A percentile compares a stretch with the other conserved stretches of the same genome.
These are phyloP conservation scores for Arge pagana DNA, from an alignment of 2,888 invertebrate genomes.

Conservation along the genomic window DNA sequence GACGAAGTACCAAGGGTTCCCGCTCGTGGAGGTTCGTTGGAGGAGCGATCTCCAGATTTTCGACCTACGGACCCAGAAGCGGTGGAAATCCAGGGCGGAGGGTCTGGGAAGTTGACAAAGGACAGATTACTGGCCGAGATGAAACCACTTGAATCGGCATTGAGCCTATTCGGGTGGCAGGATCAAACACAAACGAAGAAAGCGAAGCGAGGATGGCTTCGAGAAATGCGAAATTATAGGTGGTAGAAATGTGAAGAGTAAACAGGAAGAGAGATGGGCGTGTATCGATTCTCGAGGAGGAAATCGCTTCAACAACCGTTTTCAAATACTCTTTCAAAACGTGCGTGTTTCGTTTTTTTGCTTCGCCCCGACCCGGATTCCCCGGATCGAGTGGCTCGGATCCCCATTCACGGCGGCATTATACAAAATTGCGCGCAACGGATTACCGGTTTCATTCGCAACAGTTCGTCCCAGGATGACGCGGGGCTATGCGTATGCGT, in stretches of 20 bases:
- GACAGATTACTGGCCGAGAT: constrained; percentile 22
- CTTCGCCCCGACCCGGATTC: not conserved
- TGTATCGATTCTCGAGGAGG: constrained; percentile 51
- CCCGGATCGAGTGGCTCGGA: constrained; percentile 5
- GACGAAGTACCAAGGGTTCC: too few species aligned
- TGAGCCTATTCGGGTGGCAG: constrained; percentile 19
- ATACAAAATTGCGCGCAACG: constrained; percentile 11
- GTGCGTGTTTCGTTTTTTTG: not conserved
- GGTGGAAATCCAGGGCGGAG: too few species aligned
- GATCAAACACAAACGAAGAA: constrained; percentile 21
- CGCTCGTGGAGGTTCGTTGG: too few species aligned
- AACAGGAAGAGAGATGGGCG: constrained; percentile 47
- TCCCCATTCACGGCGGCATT: constrained; percentile 11
- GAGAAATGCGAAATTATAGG: constrained; percentile 53
- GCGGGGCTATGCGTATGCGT: not conserved
- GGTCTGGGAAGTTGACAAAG: constrained; percentile 11
- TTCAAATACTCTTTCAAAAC: constrained; percentile 13
- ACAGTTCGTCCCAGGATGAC: too few species aligned
- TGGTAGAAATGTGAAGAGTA: constrained; percentile 54
- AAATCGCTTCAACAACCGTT: constrained; percentile 48
- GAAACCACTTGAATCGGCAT: constrained; percentile 20
- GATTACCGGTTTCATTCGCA: constrained; percentile 20
- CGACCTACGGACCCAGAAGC: too few species aligned
- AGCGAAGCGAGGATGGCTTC: constrained; percentile 9
- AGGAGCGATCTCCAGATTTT: too few species aligned